Percentiles rank a stretch among this genome's conserved stretches.
Evolutionary conservation across 2,888 invertebrate genomes (phyloP).

Genomic region (Oxystoma pomonae): DNA sequence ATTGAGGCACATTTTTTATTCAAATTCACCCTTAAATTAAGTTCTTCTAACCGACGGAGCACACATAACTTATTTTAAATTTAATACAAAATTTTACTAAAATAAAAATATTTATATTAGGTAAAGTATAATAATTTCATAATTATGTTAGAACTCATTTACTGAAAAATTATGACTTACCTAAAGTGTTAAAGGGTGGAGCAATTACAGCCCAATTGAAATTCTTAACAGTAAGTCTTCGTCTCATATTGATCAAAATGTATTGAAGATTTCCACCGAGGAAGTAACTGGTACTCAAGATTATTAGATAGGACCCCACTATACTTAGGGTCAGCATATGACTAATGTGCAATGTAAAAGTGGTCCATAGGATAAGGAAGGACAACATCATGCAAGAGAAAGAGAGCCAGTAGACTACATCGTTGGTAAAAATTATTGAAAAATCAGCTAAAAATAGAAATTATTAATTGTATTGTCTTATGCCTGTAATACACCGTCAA

Average conservation of each 20-base stretch:
- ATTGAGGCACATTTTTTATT: no score
- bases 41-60: no score
- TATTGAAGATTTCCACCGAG: constrained; percentile 63
- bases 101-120: no score
- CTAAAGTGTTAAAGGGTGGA: constrained; percentile 58
- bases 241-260: constrained; percentile 62
- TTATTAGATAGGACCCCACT: constrained; percentile 60
- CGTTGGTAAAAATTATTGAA: constrained; percentile 46
- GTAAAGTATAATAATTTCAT: background rate
- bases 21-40: no score
- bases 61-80: no score
- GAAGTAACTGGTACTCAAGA: constrained; percentile 62
- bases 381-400: constrained; percentile 49
- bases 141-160: constrained; percentile 1
- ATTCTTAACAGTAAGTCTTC: constrained; percentile 57
- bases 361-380: constrained; percentile 40
- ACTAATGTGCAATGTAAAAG: constrained; percentile 49
- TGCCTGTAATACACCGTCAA: no score
- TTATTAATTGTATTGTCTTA: background rate
- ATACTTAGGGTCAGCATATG: constrained; percentile 62
- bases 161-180: no score
- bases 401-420: constrained; percentile 61
- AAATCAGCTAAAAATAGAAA: constrained; percentile 48
- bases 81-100: no score
- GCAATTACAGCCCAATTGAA: constrained; percentile 57